Conservation (phyloP, 2,797 vertebrate species). For the Ispidina picta region DNA sequence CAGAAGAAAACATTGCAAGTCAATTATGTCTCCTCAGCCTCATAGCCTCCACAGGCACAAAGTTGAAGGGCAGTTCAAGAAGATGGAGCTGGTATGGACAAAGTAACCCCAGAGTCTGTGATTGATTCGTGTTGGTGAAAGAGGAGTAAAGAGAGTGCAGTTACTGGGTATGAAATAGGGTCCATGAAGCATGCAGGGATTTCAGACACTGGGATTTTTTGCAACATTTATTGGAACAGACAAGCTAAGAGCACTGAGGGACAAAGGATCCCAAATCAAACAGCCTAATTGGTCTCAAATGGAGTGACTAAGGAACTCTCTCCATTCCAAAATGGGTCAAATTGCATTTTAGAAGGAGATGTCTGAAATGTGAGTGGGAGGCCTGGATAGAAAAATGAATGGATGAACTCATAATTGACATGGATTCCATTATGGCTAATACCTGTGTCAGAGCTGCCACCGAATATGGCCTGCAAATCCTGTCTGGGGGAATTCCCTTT, state of each 20-base stretch:
- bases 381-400: conserved; percentile 53
- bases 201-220: conserved; percentile 28
- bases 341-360: conserved; percentile 65
- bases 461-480: conserved; percentile 34
- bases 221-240: conserved; percentile 53
- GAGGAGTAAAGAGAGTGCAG: background rate
- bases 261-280: conserved; percentile 69
- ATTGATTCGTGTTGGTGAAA: background rate
- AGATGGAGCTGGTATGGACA: background rate
- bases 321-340: conserved; percentile 65
- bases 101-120: background rate
- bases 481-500: conserved; percentile 57
- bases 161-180: conserved; percentile 31
- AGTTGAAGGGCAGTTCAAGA: conserved; percentile 20
- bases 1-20: background rate
- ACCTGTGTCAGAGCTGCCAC: conserved; percentile 66
- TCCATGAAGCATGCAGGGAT: conserved; percentile 8
- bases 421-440: conserved; percentile 73
- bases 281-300: conserved; percentile 70
- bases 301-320: conserved; percentile 63
- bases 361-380: conserved; percentile 70
- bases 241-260: conserved; percentile 51
- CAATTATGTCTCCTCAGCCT: background rate
- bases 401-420: conserved; percentile 71
- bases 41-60: background rate